These are phyloP conservation scores for Microtus montanus DNA, from an alignment of 2,113 vertebrate species.

Conservation along the genomic window DNA sequence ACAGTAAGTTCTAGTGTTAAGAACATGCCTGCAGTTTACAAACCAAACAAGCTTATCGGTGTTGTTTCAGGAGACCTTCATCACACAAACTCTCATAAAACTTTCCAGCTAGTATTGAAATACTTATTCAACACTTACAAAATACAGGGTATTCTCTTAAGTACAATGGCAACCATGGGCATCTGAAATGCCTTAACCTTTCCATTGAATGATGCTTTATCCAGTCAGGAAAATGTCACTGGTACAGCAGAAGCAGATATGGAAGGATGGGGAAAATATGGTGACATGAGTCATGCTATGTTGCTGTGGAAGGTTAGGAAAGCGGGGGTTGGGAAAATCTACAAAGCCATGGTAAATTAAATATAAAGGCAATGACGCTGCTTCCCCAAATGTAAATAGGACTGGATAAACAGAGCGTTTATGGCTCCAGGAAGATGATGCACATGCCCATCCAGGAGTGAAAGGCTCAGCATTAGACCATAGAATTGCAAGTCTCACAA, in stretches of 20 bases:
- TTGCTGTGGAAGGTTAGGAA: background rate
- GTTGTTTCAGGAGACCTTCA: background rate
- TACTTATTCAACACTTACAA: slow-evolving; percentile 3
- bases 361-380: background rate
- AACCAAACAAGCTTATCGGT: background rate
- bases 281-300: background rate
- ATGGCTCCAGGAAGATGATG: background rate
- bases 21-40: background rate
- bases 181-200: background rate
- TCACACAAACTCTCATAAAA: background rate
- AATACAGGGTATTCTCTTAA: background rate
- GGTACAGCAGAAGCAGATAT: background rate
- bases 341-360: background rate
- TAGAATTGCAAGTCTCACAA: background rate
- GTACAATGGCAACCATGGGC: background rate
- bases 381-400: background rate
- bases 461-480: background rate
- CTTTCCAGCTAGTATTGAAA: background rate
- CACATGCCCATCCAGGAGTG: background rate
- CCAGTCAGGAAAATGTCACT: background rate
- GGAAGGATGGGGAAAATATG: background rate
- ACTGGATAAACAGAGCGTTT: background rate
- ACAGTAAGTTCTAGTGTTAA: background rate
- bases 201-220: background rate
- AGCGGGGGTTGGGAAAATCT: background rate